These are phyloP conservation scores for Champsocephalus esox DNA, from an alignment of 2,797 vertebrate genomes.

Conservation along the genomic window DNA sequence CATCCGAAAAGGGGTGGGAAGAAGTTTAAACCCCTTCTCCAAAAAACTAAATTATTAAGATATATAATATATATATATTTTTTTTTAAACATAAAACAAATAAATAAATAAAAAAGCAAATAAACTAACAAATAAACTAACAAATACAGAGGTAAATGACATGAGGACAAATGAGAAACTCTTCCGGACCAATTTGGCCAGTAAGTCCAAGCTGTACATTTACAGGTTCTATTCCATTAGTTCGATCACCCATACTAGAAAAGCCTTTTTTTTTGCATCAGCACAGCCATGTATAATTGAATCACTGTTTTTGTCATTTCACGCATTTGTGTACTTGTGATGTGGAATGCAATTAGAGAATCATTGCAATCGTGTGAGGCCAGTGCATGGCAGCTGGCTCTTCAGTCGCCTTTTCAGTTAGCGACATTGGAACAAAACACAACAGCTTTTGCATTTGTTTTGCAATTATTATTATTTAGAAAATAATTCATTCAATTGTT, in stretches of 20 bases:
- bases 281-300: conserved; percentile 41
- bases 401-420: conserved; percentile 19
- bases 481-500: not conserved
- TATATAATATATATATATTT: too few relatives aligned
- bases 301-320: conserved; percentile 47
- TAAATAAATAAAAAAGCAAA: too few relatives aligned
- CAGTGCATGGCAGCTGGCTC: conserved; percentile 14
- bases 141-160: too few relatives aligned
- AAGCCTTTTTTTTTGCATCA: not conserved
- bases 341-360: conserved; percentile 35
- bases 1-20: too few relatives aligned
- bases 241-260: conserved; percentile 29
- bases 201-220: conserved; percentile 35
- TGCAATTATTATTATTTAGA: not conserved
- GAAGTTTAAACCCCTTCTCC: too few relatives aligned
- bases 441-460: not conserved
- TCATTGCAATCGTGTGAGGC: conserved; percentile 20
- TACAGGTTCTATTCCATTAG: conserved; percentile 58
- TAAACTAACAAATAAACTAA: too few relatives aligned
- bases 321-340: conserved; percentile 50
- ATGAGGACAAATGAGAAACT: conserved; percentile 35
- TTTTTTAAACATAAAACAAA: too few relatives aligned
- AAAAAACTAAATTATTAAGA: too few relatives aligned
- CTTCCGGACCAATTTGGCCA: conserved; percentile 45
- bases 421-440: conserved; percentile 12